Evolutionary conservation across 2,797 vertebrate genomes (phyloP).

Genomic region (Phoxinus dragarum): DNA sequence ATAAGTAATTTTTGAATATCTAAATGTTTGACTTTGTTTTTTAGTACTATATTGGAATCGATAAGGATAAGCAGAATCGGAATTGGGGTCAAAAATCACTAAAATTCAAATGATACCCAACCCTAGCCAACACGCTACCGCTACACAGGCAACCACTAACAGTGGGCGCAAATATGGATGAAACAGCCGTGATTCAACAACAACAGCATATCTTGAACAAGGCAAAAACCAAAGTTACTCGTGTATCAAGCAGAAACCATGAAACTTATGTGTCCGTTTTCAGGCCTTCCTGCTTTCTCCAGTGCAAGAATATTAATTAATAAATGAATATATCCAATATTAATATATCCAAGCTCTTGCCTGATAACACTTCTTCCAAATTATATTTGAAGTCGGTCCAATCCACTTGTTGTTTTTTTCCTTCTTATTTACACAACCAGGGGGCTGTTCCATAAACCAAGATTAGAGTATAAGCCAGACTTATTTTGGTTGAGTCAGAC

Average conservation of each 20-base stretch:
- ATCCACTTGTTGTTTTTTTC: not conserved
- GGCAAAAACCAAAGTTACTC: not conserved
- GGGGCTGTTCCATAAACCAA: too few species aligned
- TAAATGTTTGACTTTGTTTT: too few species aligned
- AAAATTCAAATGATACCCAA: too few species aligned
- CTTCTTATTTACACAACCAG: not conserved
- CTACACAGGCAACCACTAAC: not conserved
- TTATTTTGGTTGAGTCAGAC: too few species aligned
- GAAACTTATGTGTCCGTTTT: not conserved
- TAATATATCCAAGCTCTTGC: not conserved
- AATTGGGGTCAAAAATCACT: too few species aligned
- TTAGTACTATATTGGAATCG: too few species aligned
- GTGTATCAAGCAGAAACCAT: not conserved
- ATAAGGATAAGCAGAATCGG: too few species aligned
- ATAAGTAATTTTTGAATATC: too few species aligned
- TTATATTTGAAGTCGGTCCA: not conserved
- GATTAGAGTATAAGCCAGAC: too few species aligned
- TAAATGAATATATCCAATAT: not conserved
- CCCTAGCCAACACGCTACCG: too few species aligned
- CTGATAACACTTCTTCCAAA: not conserved
- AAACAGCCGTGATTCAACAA: not conserved
- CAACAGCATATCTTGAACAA: not conserved
- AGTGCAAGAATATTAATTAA: not conserved
- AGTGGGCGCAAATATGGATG: too few species aligned
- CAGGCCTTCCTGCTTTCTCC: not conserved